Evolutionary conservation across 2,113 vertebrate genomes (phyloP), one percentile per base, ranked within the genome.

Genomic region (Phoxinus phoxinus): DNA sequence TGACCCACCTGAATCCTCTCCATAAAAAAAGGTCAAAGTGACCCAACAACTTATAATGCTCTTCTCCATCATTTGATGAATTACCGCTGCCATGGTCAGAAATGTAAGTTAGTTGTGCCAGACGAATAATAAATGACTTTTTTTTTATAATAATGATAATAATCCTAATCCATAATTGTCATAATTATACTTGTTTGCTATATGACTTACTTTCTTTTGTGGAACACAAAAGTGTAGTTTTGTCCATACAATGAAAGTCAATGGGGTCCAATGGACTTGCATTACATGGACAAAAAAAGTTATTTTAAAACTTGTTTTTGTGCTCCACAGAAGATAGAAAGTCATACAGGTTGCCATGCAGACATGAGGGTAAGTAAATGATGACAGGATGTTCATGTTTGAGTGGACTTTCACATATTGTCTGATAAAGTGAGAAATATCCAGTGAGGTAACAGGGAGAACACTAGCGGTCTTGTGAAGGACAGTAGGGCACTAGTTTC

Each of bases 401-500:
- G 19, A 21, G 19, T 71, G 67, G 37, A 37, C 35, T 19, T 48
- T 10, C 30, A 67, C 44, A 51, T 51, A 32, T n/a, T 30, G 61
- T 13, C 61, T 67, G 53, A 77, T 37, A 41, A 71, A 83, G 72
- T 81, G 65, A 82, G 21, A 65, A 72, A 78, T 32, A 72, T 63
- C 76, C 44, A 63, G 53, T n/a, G 19, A 74, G 56, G 32, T 44
- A 73, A 85, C 75, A 78, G 74, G 27, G 17, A 84, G 74, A 81
- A 83, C 46, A 35, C 81, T 72, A 19, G 32, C n/a, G 32, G 48
- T 23, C 81, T 83, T 77, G 73, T 89, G 83, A 88, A 44, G 84
- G 71, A 74, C 76, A 81, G 84, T 85, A 85, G 84, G 72, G 89
- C 89, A 86, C 84, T 84, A 87, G 88, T 88, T 91, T 88, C 87